phyloP scores from a whole-genome alignment of 2,113 vertebrate species.

The Neodon shergylaensis region DNA sequence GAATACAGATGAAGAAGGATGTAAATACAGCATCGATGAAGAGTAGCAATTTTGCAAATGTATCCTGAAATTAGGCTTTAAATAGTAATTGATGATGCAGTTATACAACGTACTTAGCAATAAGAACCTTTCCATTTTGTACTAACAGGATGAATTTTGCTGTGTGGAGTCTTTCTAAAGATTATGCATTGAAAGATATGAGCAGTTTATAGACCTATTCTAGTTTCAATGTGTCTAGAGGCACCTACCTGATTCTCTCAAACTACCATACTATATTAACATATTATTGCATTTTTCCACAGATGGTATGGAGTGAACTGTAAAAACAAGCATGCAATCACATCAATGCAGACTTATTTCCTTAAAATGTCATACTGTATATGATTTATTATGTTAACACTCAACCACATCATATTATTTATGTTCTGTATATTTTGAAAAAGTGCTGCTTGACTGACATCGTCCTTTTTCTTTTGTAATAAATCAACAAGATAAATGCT shows the following conservation, averaged over 20 bases:
- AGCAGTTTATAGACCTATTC: slow-evolving; percentile 90
- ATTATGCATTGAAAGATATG: slow-evolving; percentile 86
- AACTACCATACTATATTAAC: slow-evolving; percentile 91
- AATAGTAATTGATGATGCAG: slow-evolving; percentile 68
- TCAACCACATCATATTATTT: slow-evolving; percentile 92
- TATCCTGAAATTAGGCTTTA: slow-evolving; percentile 83
- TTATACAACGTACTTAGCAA: slow-evolving; percentile 80
- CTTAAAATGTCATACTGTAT: slow-evolving; percentile 93
- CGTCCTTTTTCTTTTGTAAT: slow-evolving; percentile 85
- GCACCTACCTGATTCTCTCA: slow-evolving; percentile 91
- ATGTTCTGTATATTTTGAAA: slow-evolving; percentile 90
- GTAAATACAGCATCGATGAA: slow-evolving; percentile 72
- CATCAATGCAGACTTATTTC: slow-evolving; percentile 92
- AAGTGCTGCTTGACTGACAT: slow-evolving; percentile 90
- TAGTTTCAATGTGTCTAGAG: slow-evolving; percentile 90
- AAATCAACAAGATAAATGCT: slow-evolving; percentile 88
- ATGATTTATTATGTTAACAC: slow-evolving; percentile 93
- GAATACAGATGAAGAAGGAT: slow-evolving; percentile 77
- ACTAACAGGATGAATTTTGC: slow-evolving; percentile 83
- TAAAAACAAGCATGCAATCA: slow-evolving; percentile 93
- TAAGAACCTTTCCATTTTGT: slow-evolving; percentile 84
- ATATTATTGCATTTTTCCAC: slow-evolving; percentile 93
- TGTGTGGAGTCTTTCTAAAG: slow-evolving; percentile 83
- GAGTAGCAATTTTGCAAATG: slow-evolving; percentile 82
- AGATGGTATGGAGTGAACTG: slow-evolving; percentile 89